Evolutionary conservation across 2,113 vertebrate genomes (phyloP), one percentile per base, ranked within the genome.

Genomic region (Thamnaconus septentrionalis): DNA sequence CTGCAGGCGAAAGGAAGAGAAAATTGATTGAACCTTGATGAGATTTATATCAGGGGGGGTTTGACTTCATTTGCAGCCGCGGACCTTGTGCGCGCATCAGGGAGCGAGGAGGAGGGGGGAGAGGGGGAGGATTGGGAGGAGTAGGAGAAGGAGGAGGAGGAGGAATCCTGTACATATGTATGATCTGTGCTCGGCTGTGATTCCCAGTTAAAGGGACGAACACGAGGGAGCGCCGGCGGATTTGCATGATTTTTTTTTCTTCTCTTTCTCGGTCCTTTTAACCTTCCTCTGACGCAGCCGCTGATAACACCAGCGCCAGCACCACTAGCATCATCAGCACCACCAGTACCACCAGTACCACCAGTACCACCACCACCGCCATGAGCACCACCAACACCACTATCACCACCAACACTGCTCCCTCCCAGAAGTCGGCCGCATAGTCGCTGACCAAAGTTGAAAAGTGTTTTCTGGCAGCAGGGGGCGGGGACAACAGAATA

Each of bases 11-110:
- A 85, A 83, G 80, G 80, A 82, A 82, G 78, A 65, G 73, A 59
- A 81, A 80, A 85, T 77, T 86, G 83, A 85, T 83, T 86, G 83
- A 86, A 85, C 87, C 82, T 81, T 88, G 84, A 90, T 90, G 87
- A 86, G 81, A 85, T 83, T 83, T 76, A 88, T 82, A 87, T 90
- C 79, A 86, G 82, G 82, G 83, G 73, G 71, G 18, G 18, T 31
- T 47, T 41, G 53, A 58, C 61, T 87, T 89, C 79, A 85, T 88
- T 85, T 88, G 78, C 75, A 67, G 82, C 70, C 9, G 69, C 66
- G 69, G 74, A 87, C 79, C 79, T 56, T 59, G 75, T 71, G 53
- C 59, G 59, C 72, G 69, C 65, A 11, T 75, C 40, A 4, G 73
- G 71, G 71, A 76, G 69, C 44, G 44, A 68, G 65, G 79, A 79